These are phyloP conservation scores for Myotis daubentonii DNA, from an alignment of 2,797 vertebrate genomes.

Conservation along the genomic window DNA sequence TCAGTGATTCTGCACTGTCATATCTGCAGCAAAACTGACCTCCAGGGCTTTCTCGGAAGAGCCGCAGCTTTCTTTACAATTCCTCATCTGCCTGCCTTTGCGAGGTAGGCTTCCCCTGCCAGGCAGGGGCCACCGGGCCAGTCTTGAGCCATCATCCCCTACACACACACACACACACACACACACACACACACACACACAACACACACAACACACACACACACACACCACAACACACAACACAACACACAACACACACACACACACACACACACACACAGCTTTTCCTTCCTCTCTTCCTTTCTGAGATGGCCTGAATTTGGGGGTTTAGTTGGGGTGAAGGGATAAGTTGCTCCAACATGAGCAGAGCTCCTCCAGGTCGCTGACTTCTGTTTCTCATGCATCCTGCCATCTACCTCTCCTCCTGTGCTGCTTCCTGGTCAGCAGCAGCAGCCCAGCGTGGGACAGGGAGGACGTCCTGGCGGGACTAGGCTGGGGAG, in stretches of 20 bases:
- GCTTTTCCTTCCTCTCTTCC: neutral
- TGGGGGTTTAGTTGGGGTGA: neutral
- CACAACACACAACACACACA: neutral
- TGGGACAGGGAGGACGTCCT: slow-evolving; percentile 50
- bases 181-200: no score
- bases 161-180: neutral
- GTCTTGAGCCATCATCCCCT: neutral
- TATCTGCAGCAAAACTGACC: slow-evolving; percentile 70
- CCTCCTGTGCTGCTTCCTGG: neutral
- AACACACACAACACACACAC: neutral
- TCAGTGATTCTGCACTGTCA: slow-evolving; percentile 73
- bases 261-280: neutral
- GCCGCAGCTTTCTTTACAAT: slow-evolving; percentile 37
- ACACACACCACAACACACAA: neutral
- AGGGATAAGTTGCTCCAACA: neutral
- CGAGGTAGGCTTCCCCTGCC: slow-evolving; percentile 5
- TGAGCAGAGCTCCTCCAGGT: neutral
- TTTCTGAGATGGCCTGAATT: neutral
- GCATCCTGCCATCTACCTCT: neutral
- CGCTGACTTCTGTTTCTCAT: neutral
- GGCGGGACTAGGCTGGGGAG: neutral
- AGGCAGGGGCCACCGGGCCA: neutral
- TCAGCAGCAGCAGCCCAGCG: neutral
- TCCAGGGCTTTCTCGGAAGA: slow-evolving; percentile 67
- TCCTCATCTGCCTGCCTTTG: neutral